phyloP scores from a whole-genome alignment of 2,888 invertebrate genomes.

The Oscheius sp. region DNA sequence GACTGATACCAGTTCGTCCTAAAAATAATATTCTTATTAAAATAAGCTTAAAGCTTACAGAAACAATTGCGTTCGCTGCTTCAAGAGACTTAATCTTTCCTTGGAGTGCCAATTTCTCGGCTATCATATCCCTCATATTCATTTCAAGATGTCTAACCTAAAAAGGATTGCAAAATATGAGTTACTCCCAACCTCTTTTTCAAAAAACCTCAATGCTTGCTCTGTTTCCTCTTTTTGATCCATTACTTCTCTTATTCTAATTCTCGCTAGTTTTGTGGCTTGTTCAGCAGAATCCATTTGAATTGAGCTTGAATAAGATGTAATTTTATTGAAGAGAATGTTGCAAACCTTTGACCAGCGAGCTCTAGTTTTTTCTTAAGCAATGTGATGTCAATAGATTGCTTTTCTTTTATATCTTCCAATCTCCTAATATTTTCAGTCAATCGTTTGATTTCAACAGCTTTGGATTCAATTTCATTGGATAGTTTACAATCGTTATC shows the following conservation, averaged over 20 bases:
- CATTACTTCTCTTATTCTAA: conserved; percentile 39
- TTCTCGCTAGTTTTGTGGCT: conserved; percentile 39
- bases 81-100: not conserved
- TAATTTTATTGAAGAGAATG: no score
- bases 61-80: not conserved
- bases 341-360: not conserved
- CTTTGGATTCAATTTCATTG: no score
- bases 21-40: conserved; percentile 43
- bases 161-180: not conserved
- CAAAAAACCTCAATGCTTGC: conserved; percentile 48
- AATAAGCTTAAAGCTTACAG: not conserved
- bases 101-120: conserved; percentile 4
- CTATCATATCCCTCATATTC: conserved; percentile 19
- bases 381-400: conserved; percentile 43
- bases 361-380: conserved; percentile 30
- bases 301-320: not conserved
- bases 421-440: conserved; percentile 24
- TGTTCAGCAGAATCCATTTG: conserved; percentile 32
- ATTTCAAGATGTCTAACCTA: conserved; percentile 34
- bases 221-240: conserved; percentile 43
- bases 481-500: no score
- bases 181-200: conserved; percentile 32
- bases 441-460: conserved; percentile 11
- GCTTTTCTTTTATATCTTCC: conserved; percentile 42
- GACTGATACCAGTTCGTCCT: conserved; percentile 80